Conservation (phyloP, 2,797 vertebrate genomes). For the Thripadectes ignobilis region DNA sequence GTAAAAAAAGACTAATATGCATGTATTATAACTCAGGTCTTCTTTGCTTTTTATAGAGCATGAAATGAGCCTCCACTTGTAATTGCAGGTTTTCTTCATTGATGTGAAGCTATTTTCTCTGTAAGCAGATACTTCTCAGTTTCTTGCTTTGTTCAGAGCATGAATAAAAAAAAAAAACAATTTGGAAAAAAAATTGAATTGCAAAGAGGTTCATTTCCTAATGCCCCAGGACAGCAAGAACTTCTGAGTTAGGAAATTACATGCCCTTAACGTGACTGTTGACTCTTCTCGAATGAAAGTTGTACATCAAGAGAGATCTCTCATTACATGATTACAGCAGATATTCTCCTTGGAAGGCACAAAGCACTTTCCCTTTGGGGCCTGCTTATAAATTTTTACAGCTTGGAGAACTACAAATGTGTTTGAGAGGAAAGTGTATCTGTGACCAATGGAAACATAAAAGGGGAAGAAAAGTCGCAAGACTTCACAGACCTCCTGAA, state of each 20-base stretch:
- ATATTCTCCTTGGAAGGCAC: not conserved
- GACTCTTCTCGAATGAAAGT: slow-evolving; percentile 6
- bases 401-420: not conserved
- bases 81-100: slow-evolving; percentile 15
- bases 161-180: slow-evolving; percentile 22
- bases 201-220: slow-evolving; percentile 1
- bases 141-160: slow-evolving; percentile 8
- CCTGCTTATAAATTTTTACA: slow-evolving; percentile 8
- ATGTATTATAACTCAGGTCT: not conserved
- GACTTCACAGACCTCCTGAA: not conserved
- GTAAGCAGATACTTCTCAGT: not conserved
- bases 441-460: slow-evolving; percentile 39
- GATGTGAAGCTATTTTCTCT: slow-evolving; percentile 2
- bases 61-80: slow-evolving; percentile 19
- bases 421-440: not conserved
- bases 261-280: not conserved
- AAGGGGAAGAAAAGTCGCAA: not conserved
- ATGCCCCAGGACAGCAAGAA: not conserved
- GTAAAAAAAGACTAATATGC: not conserved
- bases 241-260: slow-evolving; percentile 17
- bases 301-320: not conserved
- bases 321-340: not conserved
- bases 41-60: not conserved
- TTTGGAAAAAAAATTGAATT: not conserved
- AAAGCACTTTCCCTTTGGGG: not conserved